These are phyloP conservation scores for Canis aureus DNA, from an alignment of 2,113 vertebrate genomes.

Conservation along the genomic window DNA sequence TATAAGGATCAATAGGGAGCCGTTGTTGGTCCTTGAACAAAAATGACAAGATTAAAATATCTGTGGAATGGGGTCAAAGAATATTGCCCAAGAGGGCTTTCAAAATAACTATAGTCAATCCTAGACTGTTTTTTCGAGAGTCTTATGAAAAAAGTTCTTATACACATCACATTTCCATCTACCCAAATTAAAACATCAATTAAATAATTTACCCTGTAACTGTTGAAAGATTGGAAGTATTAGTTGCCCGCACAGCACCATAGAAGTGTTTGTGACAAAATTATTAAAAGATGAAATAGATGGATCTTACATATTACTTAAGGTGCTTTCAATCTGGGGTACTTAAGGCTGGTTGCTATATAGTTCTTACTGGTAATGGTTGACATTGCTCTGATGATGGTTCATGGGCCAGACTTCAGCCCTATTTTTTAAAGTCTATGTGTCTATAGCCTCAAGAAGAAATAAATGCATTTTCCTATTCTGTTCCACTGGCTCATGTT, in stretches of 20 bases:
- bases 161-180: constrained; percentile 16
- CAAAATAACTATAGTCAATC: constrained; percentile 24
- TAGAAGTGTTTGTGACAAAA: background rate
- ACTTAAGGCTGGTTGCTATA: background rate
- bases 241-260: background rate
- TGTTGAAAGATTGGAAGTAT: constrained; percentile 21
- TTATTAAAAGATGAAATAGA: background rate
- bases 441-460: background rate
- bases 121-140: background rate
- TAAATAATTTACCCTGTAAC: constrained; percentile 8
- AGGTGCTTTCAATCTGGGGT: background rate
- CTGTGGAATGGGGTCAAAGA: constrained; percentile 34
- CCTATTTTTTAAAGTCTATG: background rate
- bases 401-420: background rate
- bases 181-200: constrained; percentile 48
- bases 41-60: constrained; percentile 62
- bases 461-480: constrained; percentile 20
- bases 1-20: constrained; percentile 43
- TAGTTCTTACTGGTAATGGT: background rate
- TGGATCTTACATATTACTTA: background rate
- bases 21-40: constrained; percentile 33
- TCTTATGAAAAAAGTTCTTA: background rate
- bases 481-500: constrained; percentile 38
- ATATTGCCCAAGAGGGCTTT: constrained; percentile 38
- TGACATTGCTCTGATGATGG: background rate